phyloP scores from a whole-genome alignment of 1,140 invertebrate genomes.

The Geopemphigus sp. region DNA sequence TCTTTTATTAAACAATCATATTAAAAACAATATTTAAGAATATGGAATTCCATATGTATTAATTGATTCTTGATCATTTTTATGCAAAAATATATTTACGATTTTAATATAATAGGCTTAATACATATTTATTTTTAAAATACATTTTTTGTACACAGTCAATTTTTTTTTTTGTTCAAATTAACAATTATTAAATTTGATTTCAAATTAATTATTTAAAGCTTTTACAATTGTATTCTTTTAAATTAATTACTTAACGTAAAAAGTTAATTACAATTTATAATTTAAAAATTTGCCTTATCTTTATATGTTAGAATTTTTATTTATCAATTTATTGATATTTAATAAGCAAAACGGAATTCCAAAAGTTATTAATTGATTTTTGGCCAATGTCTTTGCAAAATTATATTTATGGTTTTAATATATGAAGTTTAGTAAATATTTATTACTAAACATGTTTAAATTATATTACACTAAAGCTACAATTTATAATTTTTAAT shows the following conservation, averaged over 20 bases:
- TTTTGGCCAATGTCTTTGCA: constrained; percentile 36
- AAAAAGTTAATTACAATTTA: not conserved
- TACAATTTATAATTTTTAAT: too few relatives aligned
- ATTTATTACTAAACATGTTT: not conserved
- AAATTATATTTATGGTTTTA: constrained; percentile 19
- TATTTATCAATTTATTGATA: not conserved
- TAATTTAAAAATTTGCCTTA: not conserved
- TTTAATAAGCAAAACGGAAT: constrained; percentile 2
- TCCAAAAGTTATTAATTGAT: constrained; percentile 20
- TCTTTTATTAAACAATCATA: too few relatives aligned
- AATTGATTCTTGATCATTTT: constrained; percentile 9
- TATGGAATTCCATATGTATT: constrained; percentile 26
- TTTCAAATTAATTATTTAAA: too few relatives aligned
- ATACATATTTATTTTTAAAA: not conserved
- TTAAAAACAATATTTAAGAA: not conserved
- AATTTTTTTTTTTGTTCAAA: too few relatives aligned
- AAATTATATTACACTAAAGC: not conserved
- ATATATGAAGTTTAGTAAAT: not conserved
- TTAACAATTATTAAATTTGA: too few relatives aligned
- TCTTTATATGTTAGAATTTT: too few relatives aligned
- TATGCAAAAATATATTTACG: constrained; percentile 18
- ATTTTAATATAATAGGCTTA: not conserved
- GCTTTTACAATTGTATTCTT: too few relatives aligned
- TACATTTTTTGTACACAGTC: not conserved
- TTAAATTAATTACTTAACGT: too few relatives aligned